Evolutionary conservation across 2,888 invertebrate species (phyloP).

Genomic region (Pterostichus niger): DNA sequence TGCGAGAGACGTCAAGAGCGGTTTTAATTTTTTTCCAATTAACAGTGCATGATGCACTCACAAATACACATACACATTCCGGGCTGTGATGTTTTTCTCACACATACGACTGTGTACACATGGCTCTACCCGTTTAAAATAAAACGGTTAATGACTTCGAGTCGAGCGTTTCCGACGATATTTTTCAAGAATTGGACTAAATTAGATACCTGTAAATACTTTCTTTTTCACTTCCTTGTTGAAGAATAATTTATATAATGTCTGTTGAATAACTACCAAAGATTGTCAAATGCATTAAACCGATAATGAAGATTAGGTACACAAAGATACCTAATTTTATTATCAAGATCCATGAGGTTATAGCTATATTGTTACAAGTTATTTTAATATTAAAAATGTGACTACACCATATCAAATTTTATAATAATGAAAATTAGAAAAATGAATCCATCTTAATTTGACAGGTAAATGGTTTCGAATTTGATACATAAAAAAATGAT

Average conservation of each 20-base stretch:
- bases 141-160: slow-evolving; percentile 60
- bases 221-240: background rate
- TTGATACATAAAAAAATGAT: too few species aligned
- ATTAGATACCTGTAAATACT: slow-evolving; percentile 15
- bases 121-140: slow-evolving; percentile 57
- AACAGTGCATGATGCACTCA: slow-evolving; percentile 34
- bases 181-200: slow-evolving; percentile 22
- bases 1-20: slow-evolving; percentile 23
- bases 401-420: too few species aligned
- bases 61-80: slow-evolving; percentile 42
- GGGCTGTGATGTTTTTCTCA: slow-evolving; percentile 43
- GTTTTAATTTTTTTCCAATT: slow-evolving; percentile 57
- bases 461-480: too few species aligned
- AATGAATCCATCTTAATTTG: too few species aligned
- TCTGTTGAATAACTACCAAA: too few species aligned
- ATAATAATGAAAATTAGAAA: too few species aligned
- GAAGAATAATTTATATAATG: background rate
- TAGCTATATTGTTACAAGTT: too few species aligned
- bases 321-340: background rate
- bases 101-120: slow-evolving; percentile 50
- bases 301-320: too few species aligned
- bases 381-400: too few species aligned
- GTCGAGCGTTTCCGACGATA: slow-evolving; percentile 11
- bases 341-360: too few species aligned
- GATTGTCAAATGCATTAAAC: background rate